Conservation (phyloP, 2,113 vertebrate species). For the Phylloscopus trochilus region DNA sequence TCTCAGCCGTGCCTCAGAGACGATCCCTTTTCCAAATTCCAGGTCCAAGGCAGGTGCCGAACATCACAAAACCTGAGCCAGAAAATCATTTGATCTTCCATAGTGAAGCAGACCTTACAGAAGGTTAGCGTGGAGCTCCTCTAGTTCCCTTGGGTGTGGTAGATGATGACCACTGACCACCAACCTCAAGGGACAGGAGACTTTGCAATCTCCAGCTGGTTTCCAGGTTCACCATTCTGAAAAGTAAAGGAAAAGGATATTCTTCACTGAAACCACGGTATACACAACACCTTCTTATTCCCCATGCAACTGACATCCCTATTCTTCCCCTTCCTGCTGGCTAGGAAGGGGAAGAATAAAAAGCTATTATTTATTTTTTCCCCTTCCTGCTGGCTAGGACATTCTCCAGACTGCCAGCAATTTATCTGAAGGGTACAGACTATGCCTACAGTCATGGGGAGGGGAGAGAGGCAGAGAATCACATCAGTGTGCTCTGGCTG, state of each 20-base stretch:
- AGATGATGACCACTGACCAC: background rate
- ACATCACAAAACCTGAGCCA: constrained; percentile 24
- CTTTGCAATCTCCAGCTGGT: constrained; percentile 24
- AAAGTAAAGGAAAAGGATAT: constrained; percentile 24
- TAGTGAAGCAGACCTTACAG: background rate
- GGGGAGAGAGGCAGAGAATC: background rate
- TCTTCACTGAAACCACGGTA: background rate
- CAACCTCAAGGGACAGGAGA: background rate
- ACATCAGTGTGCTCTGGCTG: constrained; percentile 34
- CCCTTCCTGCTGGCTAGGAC: background rate
- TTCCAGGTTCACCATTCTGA: constrained; percentile 57
- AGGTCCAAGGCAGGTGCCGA: constrained; percentile 23
- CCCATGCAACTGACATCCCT: background rate
- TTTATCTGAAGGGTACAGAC: constrained; percentile 52
- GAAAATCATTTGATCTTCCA: constrained; percentile 46
- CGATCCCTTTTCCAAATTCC: background rate
- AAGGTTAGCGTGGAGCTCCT: background rate
- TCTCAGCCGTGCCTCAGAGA: constrained; percentile 15
- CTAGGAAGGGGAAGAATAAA: background rate
- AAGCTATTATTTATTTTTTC: background rate
- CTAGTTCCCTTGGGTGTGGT: background rate
- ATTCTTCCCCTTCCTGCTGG: background rate
- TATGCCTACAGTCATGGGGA: background rate
- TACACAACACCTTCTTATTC: background rate
- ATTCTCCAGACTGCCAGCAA: background rate